Percentiles rank a stretch among this genome's conserved stretches.
Evolutionary conservation across 2,113 vertebrate genomes (phyloP).

Genomic region (Odobenus rosmarus): DNA sequence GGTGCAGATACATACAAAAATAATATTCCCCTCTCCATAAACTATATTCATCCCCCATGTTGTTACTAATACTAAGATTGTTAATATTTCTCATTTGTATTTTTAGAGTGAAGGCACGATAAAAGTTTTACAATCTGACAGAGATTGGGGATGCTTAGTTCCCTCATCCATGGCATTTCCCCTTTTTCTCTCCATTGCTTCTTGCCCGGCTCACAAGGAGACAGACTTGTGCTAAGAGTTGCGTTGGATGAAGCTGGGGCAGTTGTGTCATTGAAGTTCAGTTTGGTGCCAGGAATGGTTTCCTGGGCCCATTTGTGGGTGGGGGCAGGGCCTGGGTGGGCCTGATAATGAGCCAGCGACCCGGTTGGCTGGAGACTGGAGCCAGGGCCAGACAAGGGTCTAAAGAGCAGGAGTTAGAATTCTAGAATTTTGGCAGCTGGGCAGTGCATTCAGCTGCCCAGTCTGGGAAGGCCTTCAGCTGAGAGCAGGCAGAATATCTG

Average conservation of each 20-base stretch:
- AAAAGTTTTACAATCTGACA: background rate
- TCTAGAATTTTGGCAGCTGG: slow-evolving; percentile 68
- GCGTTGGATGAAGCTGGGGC: background rate
- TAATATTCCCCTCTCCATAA: background rate
- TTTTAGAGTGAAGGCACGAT: background rate
- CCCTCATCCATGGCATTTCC: background rate
- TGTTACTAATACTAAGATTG: background rate
- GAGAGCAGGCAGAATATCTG: slow-evolving; percentile 48
- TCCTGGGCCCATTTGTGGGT: slow-evolving; percentile 8
- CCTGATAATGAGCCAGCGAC: slow-evolving; percentile 59
- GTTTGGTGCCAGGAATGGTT: slow-evolving; percentile 55
- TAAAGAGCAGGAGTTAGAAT: slow-evolving; percentile 65
- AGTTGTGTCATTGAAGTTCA: slow-evolving; percentile 17
- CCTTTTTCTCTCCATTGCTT: background rate
- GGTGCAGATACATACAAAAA: slow-evolving; percentile 26
- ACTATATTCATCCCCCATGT: background rate
- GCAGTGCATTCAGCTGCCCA: slow-evolving; percentile 44
- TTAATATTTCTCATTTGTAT: background rate
- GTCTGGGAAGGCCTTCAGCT: slow-evolving; percentile 56
- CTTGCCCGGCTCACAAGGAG: background rate
- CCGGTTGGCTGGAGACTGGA: background rate
- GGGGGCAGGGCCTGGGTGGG: background rate
- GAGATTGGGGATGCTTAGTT: background rate
- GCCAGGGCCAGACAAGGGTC: slow-evolving; percentile 61
- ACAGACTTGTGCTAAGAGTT: background rate